Evolutionary conservation across 2,797 vertebrate species (phyloP).

Genomic region (Serranus cabrilla): DNA sequence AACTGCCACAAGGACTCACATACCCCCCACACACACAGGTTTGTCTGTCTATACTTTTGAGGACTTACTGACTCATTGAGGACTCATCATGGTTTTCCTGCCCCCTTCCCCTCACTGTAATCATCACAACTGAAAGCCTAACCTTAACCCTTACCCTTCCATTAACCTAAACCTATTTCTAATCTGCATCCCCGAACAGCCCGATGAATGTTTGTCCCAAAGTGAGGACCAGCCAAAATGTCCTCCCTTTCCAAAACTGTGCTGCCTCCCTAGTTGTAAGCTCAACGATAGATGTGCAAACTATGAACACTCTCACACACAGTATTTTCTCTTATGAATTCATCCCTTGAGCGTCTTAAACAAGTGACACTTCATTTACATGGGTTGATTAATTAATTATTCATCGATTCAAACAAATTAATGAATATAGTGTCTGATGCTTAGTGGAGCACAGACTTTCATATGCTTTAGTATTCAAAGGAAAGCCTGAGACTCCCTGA

Average conservation of each 20-base stretch:
- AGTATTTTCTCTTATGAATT: constrained; percentile 7
- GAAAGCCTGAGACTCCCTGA: background rate
- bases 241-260: background rate
- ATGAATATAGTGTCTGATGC: constrained; percentile 36
- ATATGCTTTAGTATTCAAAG: constrained; percentile 22
- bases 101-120: no score
- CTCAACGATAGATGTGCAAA: background rate
- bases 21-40: no score
- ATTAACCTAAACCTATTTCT: background rate
- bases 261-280: background rate
- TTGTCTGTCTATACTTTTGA: background rate
- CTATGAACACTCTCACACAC: background rate
- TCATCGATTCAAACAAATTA: constrained; percentile 40
- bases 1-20: background rate
- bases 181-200: background rate
- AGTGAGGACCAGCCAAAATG: background rate
- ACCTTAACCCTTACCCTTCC: background rate
- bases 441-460: constrained; percentile 12
- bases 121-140: no score
- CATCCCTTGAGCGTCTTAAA: constrained; percentile 35
- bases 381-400: constrained; percentile 46
- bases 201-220: background rate
- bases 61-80: background rate
- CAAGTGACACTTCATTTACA: constrained; percentile 50
- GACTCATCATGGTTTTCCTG: background rate